Conservation (phyloP, 53 echinoderm and acorn worm genomes). For the Echinometra lucunter region DNA sequence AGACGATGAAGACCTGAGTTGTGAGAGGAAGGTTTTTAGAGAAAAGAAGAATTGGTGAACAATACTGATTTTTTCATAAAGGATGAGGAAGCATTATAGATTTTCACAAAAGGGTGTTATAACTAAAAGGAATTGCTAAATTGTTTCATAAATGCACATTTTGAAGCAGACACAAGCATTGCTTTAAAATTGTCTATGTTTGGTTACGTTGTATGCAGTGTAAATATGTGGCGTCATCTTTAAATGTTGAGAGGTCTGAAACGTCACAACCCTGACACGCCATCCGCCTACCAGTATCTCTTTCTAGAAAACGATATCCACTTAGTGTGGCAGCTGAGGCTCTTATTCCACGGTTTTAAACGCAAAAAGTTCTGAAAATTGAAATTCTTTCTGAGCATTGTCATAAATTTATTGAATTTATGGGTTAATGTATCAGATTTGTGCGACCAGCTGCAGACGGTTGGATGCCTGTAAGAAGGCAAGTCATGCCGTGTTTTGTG, state of each 20-base stretch:
- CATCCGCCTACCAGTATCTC: slow-evolving; percentile 11
- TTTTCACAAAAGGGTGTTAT: not conserved
- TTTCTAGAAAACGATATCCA: not conserved
- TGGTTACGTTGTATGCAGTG: not conserved
- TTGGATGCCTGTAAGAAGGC: not conserved
- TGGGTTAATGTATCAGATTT: not conserved
- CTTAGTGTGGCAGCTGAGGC: slow-evolving; percentile 7
- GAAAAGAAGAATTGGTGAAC: not conserved
- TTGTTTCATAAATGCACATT: not conserved
- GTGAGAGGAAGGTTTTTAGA: not conserved
- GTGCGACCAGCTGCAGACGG: not conserved
- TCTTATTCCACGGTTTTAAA: not conserved
- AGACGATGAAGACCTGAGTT: not conserved
- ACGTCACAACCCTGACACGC: not conserved
- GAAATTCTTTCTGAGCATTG: not conserved
- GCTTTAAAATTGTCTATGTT: not conserved
- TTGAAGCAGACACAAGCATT: not conserved
- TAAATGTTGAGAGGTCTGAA: not conserved
- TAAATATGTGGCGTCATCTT: not conserved
- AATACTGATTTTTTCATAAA: not conserved
- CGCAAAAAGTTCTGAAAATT: not conserved
- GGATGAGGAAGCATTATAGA: not conserved
- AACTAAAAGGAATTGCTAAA: not conserved
- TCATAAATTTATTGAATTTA: not conserved
- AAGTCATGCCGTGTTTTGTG: not conserved